Percentiles rank a stretch among this genome's conserved stretches.
These are phyloP conservation scores for Tenebrosternarchus preto DNA, from an alignment of 2,113 vertebrate genomes.

Conservation along the genomic window DNA sequence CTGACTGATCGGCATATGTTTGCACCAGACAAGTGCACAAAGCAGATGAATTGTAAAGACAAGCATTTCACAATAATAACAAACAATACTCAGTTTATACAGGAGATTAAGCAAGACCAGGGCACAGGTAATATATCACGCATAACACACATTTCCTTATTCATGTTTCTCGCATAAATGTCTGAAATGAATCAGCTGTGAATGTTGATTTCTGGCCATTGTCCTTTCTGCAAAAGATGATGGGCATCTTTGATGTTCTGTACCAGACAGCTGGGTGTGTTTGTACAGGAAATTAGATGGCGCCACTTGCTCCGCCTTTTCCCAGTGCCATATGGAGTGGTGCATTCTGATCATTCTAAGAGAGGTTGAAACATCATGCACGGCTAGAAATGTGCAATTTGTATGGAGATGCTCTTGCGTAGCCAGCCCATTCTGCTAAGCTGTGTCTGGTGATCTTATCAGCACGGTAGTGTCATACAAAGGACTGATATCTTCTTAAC, in stretches of 20 bases:
- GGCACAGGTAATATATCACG: background rate
- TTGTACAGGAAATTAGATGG: conserved; percentile 54
- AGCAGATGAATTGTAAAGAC: background rate
- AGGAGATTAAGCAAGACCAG: background rate
- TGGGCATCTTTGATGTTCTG: conserved; percentile 29
- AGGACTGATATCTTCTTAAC: background rate
- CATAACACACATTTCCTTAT: background rate
- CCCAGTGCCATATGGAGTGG: conserved; percentile 41
- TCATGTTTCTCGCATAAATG: conserved; percentile 6
- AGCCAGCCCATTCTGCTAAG: conserved; percentile 34
- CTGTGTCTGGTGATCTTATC: conserved; percentile 1
- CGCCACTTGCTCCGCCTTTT: conserved; percentile 32
- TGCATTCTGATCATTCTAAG: conserved; percentile 46
- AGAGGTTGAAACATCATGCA: conserved; percentile 35
- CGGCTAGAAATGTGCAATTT: conserved; percentile 14
- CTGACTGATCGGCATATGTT: background rate
- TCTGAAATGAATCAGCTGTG: background rate
- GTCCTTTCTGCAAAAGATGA: conserved; percentile 18
- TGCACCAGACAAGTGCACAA: background rate
- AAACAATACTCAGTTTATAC: background rate
- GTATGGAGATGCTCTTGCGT: conserved; percentile 34
- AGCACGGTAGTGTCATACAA: background rate
- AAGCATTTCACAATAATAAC: background rate
- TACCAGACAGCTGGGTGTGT: conserved; percentile 51
- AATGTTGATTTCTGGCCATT: conserved; percentile 10